A percentile compares a stretch with the other conserved stretches of the same genome.
These are phyloP conservation scores for Chamaea fasciata DNA, from an alignment of 2,113 vertebrate genomes.

Conservation along the genomic window DNA sequence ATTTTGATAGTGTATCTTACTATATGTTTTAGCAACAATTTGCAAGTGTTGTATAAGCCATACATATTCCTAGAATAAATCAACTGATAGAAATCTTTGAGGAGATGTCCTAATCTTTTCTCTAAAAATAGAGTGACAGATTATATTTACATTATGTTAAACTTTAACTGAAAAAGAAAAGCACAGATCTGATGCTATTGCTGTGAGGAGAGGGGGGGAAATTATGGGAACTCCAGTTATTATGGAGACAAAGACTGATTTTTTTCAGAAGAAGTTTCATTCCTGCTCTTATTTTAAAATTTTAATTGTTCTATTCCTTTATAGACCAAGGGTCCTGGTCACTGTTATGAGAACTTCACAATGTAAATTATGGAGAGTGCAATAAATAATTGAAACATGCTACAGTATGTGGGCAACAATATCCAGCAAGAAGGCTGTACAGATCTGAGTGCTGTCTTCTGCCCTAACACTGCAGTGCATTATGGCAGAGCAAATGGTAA, in stretches of 20 bases:
- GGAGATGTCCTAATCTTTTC: neutral
- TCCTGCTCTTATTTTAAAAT: neutral
- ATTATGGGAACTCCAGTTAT: neutral
- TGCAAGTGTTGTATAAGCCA: neutral
- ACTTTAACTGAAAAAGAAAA: neutral
- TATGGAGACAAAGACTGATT: neutral
- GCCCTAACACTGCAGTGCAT: neutral
- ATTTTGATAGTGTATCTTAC: neutral
- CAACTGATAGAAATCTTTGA: neutral
- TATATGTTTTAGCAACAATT: neutral
- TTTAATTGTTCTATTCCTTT: neutral
- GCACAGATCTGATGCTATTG: neutral
- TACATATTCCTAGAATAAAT: neutral
- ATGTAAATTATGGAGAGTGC: neutral
- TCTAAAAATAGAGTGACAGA: neutral
- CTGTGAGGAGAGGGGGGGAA: neutral
- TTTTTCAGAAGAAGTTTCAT: neutral
- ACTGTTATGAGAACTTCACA: neutral
- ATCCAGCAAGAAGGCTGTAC: neutral
- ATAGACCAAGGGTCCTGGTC: neutral
- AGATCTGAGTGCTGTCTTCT: neutral
- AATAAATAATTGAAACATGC: neutral
- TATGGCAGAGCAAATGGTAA: neutral
- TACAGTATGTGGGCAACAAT: neutral
- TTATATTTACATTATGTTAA: constrained; percentile 1